Percentiles rank a stretch among this genome's conserved stretches.
phyloP scores from a whole-genome alignment of 1,140 invertebrate species.

The Drosophila trapezifrons region DNA sequence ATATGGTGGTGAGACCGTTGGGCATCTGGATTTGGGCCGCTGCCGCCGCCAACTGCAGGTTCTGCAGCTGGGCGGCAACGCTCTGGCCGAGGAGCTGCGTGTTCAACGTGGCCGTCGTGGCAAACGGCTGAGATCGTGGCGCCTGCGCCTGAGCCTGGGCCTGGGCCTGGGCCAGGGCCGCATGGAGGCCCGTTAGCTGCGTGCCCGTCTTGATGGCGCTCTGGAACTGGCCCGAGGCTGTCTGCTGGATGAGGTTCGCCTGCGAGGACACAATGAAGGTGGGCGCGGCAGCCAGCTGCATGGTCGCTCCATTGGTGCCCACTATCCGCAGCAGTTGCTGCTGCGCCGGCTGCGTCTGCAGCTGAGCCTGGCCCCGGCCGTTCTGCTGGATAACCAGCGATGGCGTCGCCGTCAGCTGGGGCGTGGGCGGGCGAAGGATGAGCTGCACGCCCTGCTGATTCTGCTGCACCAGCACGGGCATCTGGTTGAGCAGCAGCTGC shows the following conservation, averaged over 20 bases:
- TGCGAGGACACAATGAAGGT: slow-evolving; percentile 84
- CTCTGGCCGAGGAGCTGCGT: slow-evolving; percentile 80
- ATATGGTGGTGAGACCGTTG: slow-evolving; percentile 78
- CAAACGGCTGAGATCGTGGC: slow-evolving; percentile 83
- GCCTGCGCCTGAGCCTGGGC: slow-evolving; percentile 73
- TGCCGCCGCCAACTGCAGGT: slow-evolving; percentile 73
- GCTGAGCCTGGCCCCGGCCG: slow-evolving; percentile 73
- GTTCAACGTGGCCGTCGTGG: slow-evolving; percentile 79
- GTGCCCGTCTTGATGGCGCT: slow-evolving; percentile 70
- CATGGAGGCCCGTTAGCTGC: slow-evolving; percentile 77
- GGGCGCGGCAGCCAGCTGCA: slow-evolving; percentile 83
- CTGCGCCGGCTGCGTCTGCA: slow-evolving; percentile 82
- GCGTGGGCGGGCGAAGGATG: slow-evolving; percentile 85
- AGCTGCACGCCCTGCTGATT: slow-evolving; percentile 85
- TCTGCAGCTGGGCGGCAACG: slow-evolving; percentile 79
- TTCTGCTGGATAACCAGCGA: slow-evolving; percentile 84
- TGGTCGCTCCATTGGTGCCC: slow-evolving; percentile 85
- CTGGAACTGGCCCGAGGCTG: slow-evolving; percentile 76
- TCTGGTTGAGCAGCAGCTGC: slow-evolving; percentile 81
- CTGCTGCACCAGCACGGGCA: slow-evolving; percentile 84
- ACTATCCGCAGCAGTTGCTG: slow-evolving; percentile 85
- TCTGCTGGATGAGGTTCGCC: slow-evolving; percentile 83
- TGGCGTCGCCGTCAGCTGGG: slow-evolving; percentile 84
- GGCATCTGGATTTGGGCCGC: slow-evolving; percentile 84
- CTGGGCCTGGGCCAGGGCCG: slow-evolving; percentile 71